Evolutionary conservation across 2,113 vertebrate species (phyloP).

Genomic region (Apteryx owenii): DNA sequence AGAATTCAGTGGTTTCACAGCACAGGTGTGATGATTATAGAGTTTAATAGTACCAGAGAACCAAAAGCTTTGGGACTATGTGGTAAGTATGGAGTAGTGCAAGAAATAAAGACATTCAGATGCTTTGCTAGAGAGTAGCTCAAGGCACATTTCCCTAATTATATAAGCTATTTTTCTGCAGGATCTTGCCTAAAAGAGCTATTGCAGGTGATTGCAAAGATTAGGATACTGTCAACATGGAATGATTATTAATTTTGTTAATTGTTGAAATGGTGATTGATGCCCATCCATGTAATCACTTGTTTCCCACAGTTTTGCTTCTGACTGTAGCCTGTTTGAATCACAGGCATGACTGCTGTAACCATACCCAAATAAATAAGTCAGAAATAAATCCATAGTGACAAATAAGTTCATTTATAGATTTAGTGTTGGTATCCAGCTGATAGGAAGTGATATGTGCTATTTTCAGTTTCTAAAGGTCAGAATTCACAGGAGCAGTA

Average conservation of each 20-base stretch:
- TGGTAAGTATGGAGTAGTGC: conserved; percentile 77
- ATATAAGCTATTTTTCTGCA: neutral
- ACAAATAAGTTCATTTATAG: neutral
- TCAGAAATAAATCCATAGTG: neutral
- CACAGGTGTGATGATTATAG: conserved; percentile 93
- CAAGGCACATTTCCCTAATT: neutral
- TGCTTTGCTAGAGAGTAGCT: neutral
- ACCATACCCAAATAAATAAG: neutral
- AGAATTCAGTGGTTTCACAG: conserved; percentile 95
- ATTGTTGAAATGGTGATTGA: neutral
- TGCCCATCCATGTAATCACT: neutral
- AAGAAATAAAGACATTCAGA: neutral
- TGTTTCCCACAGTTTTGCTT: neutral
- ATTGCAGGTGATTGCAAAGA: neutral
- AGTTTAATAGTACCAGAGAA: conserved; percentile 80
- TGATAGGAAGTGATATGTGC: neutral
- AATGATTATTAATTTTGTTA: neutral
- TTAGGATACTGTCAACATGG: neutral
- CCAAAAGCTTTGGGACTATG: conserved; percentile 86
- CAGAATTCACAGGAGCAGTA: neutral
- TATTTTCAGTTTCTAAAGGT: conserved; percentile 44
- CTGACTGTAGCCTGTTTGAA: neutral
- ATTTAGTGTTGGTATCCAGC: neutral
- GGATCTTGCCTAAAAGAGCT: neutral
- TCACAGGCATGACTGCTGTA: neutral